These are phyloP conservation scores for Vanessa tameamea DNA, from an alignment of 1,140 invertebrate genomes.

Conservation along the genomic window DNA sequence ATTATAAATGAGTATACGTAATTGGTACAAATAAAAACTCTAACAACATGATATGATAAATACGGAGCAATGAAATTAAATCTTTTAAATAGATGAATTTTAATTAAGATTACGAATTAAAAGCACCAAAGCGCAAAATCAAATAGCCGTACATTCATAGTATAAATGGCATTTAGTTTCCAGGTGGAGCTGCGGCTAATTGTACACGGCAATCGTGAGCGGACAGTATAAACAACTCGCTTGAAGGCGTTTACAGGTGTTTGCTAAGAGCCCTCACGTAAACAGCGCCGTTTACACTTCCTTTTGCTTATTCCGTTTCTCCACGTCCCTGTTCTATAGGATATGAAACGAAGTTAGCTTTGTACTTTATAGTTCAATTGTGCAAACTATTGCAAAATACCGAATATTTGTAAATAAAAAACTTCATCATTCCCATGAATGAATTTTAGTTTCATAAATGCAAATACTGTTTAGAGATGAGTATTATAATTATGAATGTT, in stretches of 20 bases:
- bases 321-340: constrained; percentile 19
- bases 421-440: too few species aligned
- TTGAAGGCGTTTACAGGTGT: constrained; percentile 67
- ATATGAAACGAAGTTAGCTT: constrained; percentile 23
- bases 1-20: constrained; percentile 1
- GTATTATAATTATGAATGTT: too few species aligned
- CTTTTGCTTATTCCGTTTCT: constrained; percentile 48
- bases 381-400: neutral
- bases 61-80: neutral
- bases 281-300: constrained; percentile 63
- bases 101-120: constrained; percentile 12
- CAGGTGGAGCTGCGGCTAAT: constrained; percentile 66
- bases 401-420: too few species aligned
- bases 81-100: neutral
- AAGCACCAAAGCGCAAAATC: constrained; percentile 10
- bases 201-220: constrained; percentile 62
- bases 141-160: constrained; percentile 30
- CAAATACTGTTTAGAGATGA: too few species aligned
- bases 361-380: constrained; percentile 21
- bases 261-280: constrained; percentile 72
- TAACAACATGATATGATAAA: neutral
- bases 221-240: constrained; percentile 64
- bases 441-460: too few species aligned
- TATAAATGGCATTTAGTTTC: constrained; percentile 44
- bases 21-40: neutral